Evolutionary conservation across 2,888 invertebrate species (phyloP).

Genomic region (Eristalis arbustorum): DNA sequence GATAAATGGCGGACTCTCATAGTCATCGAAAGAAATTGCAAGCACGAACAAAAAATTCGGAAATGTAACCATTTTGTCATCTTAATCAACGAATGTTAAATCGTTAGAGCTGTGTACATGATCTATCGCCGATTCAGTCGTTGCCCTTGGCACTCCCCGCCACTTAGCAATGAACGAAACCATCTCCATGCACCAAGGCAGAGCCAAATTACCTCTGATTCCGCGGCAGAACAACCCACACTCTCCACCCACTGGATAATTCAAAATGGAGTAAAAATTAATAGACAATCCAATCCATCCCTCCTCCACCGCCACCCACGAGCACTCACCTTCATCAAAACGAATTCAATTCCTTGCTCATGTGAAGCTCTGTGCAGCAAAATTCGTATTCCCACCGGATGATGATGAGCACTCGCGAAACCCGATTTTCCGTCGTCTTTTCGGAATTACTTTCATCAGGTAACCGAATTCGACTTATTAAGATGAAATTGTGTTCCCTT

Average conservation of each 20-base stretch:
- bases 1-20: too few relatives aligned
- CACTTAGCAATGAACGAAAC: too few relatives aligned
- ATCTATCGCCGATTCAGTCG: too few relatives aligned
- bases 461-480: slow-evolving; percentile 58
- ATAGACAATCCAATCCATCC: not conserved
- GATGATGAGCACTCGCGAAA: slow-evolving; percentile 13
- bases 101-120: too few relatives aligned
- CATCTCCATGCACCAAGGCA: not conserved
- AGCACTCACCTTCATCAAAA: slow-evolving; percentile 19
- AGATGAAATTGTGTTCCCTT: slow-evolving; percentile 42
- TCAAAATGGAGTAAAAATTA: not conserved
- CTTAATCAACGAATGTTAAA: too few relatives aligned
- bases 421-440: slow-evolving; percentile 24
- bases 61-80: too few relatives aligned
- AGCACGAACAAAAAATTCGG: too few relatives aligned
- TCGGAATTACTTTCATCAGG: slow-evolving; percentile 37
- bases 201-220: not conserved
- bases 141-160: too few relatives aligned
- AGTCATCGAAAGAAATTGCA: too few relatives aligned
- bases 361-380: not conserved
- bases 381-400: slow-evolving; percentile 57
- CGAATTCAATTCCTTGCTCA: slow-evolving; percentile 12
- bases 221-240: not conserved
- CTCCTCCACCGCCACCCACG: too few relatives aligned
- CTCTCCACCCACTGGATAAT: not conserved